Evolutionary conservation across 1,140 invertebrate species (phyloP), one percentile per base, ranked within the genome.

Genomic region (Bombus consobrinus): DNA sequence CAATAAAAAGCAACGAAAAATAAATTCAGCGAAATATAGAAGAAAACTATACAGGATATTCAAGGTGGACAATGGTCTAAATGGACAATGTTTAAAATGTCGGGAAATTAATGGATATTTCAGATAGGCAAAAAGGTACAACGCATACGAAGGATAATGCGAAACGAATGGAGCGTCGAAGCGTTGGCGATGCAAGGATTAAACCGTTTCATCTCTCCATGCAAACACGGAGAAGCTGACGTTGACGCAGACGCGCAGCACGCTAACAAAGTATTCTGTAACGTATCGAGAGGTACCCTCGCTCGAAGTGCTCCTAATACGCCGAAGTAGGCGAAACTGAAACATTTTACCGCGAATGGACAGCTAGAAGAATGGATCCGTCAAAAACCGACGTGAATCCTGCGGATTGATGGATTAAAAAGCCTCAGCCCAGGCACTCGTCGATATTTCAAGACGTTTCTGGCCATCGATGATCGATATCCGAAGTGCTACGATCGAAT

Each of bases 401-500:
- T 12, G 3, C 8, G 15, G 57, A 28, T 43, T 47, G 62, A 80
- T 64, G 78, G 47, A 43, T 86, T 75, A 66, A 87, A 47, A 71
- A 81, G 57, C 28, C 71, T 59, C 73, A 25, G 4, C 1, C 41
- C 71, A 43, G 71, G 15, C 57, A 28, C 62, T 53, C 80, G 57
- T 88, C 62, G 86, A 87, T 88, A 87, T 88, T 87, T 88, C 71
- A 88, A 71, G 80, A 77, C 59, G 32, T 53, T 53, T 53, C 18
- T 64, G 69, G 74, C 39, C 66, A 41, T 39, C 73, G 43, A 75
- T 72, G n/a, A 59, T 83, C 73, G 59, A 59, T 62, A 76, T 15
- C 39, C 28, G 39, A 28, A 4, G 37, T 13, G n/a, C 12, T 59
- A 53, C 47, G 34, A 53, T 53, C 28, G 53, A 59, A 73, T 77